A percentile compares a stretch with the other conserved stretches of the same genome.
phyloP scores from a whole-genome alignment of 2,113 vertebrate species.

The Oreotrochilus melanogaster region DNA sequence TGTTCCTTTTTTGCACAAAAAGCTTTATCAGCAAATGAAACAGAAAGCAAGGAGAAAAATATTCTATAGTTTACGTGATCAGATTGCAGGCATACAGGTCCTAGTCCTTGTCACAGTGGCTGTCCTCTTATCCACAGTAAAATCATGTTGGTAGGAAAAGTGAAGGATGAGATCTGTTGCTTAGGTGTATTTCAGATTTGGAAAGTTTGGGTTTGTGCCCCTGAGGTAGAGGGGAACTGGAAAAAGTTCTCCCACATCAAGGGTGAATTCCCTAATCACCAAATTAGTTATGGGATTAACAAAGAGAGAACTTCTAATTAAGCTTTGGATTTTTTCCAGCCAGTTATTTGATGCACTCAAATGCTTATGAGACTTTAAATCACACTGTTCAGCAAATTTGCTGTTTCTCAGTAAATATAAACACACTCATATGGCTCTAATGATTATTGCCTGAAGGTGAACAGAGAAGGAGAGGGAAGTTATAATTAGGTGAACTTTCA shows the following conservation, averaged over 20 bases:
- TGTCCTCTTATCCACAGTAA: background rate
- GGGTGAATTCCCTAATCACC: constrained; percentile 31
- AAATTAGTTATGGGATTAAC: constrained; percentile 66
- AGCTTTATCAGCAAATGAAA: background rate
- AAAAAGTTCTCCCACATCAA: background rate
- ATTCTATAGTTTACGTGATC: background rate
- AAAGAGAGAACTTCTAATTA: constrained; percentile 64
- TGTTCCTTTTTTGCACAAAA: background rate
- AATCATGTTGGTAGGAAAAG: background rate
- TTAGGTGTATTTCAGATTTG: background rate
- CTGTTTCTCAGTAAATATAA: constrained; percentile 54
- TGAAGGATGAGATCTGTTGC: background rate
- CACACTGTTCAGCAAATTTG: constrained; percentile 56
- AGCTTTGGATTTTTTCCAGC: constrained; percentile 54
- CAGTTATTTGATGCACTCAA: constrained; percentile 53
- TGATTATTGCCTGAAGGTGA: constrained; percentile 41
- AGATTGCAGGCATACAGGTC: background rate
- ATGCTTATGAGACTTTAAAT: constrained; percentile 62
- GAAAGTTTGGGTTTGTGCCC: background rate
- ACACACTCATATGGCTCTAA: constrained; percentile 21
- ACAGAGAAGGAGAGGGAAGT: background rate
- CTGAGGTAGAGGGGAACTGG: background rate
- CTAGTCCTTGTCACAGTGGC: background rate
- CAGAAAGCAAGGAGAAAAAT: background rate
- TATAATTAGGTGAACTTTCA: background rate